Evolutionary conservation across 2,888 invertebrate species (phyloP), one percentile per base, ranked within the genome.

Genomic region (Didymodactylos carnosus): DNA sequence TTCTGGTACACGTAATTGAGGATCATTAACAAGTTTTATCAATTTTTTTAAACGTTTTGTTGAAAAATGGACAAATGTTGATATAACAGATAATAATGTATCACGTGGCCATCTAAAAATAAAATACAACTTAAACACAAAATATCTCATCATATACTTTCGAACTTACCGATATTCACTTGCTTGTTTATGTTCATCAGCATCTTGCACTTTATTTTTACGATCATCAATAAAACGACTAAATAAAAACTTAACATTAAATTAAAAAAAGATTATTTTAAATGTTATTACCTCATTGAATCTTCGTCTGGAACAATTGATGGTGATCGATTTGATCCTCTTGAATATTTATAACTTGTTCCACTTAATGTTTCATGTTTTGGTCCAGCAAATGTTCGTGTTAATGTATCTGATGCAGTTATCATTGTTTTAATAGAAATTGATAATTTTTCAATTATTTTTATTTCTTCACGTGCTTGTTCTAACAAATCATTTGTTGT

Each of bases 401-500:
- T 91, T 51, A 98, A 85, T 35, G 92, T 91, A 84, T 98, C 98
- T 79, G 94, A 93, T 83, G 95, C 94, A 81, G 92, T 93, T 29
- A 98, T 90, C 76, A 98, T 87, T 1, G 97, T 95, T 80, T 91
- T 91, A 78, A 97, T 90, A 53, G 95, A 92, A 3, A 94, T 90
- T 0, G 94, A 92, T 72, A 98, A 85, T 80, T 93, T 94, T 79
- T 91, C 89, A 76, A 97, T 92, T 69, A 91, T 90, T 81, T 92
- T 91, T 73, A 92, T 89, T 84, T 98, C 97, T 0, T 92, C 90
- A 84, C 92, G 91, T 89, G 87, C 77, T 19, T 84, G 14, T 39
- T 72, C 62, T 13, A 25, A 16, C 14, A 19, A 14, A 46, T 72
- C 75, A 43, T 23, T 29, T 41, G 93, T 90, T 10, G 89, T 71